Base-by-base conservation (phyloP, 2,797 vertebrate species). In the Danio jaintianensis region DNA sequence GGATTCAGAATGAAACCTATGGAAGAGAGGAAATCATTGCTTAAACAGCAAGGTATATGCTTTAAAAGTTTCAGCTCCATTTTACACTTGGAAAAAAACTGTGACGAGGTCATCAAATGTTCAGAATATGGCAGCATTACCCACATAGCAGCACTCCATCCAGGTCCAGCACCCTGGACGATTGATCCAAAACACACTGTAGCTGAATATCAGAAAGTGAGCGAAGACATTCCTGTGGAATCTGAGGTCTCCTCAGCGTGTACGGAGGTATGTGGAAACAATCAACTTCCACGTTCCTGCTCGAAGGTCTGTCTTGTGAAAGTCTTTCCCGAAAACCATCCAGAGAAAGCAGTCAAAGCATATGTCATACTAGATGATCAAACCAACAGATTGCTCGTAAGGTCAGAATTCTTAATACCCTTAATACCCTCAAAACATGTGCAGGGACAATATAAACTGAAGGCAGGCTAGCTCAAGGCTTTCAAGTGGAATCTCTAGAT, bases 11-110 rank as follows among this genome's bases (percentile, higher is more conserved):
- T 42, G 10, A 82, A 76, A 50, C 38, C 20, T 16, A 20, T 77
- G n/a, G 72, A 76, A n/a, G 66, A 77, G n/a, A 69, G 80, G 38
- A 82, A 72, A 18, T 15, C 29, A 53, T 29, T 64, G 6, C 29
- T 80, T 7, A 80, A 80, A 42, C 13, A 80, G n/a, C 22, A 76
- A 16, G 43, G 29, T 7, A 12, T 77, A 18, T 82, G 80, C 13
- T 77, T 38, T n/a, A 52, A 55, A n/a, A 78, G 43, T 36, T 82
- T 75, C 29, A 38, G 11, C 11, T 43, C 75, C 20, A 48, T 20
- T 6, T 29, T 1, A 47, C 80, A 82, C 38, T 5, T 59, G 12
- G 74, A 56, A 15, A 76, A 64, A 8, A 63, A 72, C 68, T 82
- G 75, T 22, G 10, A 72, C 3, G 1, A 38, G 0, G 16, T 5